Base-by-base conservation (phyloP, 2,797 vertebrate genomes). In the Siniperca undulata region DNA sequence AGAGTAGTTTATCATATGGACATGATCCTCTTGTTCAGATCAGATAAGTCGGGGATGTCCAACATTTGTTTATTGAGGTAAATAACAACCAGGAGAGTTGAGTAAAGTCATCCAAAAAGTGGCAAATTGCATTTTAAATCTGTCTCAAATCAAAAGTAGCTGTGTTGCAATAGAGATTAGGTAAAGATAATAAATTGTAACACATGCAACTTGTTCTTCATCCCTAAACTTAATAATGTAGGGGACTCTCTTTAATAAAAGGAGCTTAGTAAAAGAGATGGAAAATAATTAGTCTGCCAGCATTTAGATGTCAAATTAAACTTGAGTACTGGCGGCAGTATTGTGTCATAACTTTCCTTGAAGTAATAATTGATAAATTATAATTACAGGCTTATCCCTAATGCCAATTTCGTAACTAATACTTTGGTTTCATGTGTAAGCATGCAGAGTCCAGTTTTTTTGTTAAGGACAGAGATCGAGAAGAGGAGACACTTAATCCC, bases 401-500 rank as follows among this genome's bases (percentile, higher is more conserved):
- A 66, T 77, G 60, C 73, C 69, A 69, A 1, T 61, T 61, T 30
- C 2, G 78, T 70, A 83, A 86, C 61, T 62, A 55, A 85, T 59
- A 60, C 67, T 73, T 56, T 59, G 67, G 75, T 62, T 5, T 88
- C 59, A 70, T 5, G 42, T 70, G 56, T n/a, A 58, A 24, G 67
- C 17, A 52, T 61, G 48, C n/a, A n/a, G 22, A 56, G 4, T 53
- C 38, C 30, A 17, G 55, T 48, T 66, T 64, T 65, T 84, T 58
- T 42, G 53, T 69, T 36, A 59, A 71, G 69, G 67, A 81, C 17
- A 7, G 1, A 38, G 60, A 74, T 83, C 53, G 85, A 34, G 44
- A 42, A 4, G 56, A 73, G 71, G 76, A 79, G 77, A 84, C 82
- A 84, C 66, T 17, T 88, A 80, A 91, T 81, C 77, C 82, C 65